These are phyloP conservation scores for Aplochiton taeniatus DNA, from an alignment of 2,797 vertebrate species.

Conservation along the genomic window DNA sequence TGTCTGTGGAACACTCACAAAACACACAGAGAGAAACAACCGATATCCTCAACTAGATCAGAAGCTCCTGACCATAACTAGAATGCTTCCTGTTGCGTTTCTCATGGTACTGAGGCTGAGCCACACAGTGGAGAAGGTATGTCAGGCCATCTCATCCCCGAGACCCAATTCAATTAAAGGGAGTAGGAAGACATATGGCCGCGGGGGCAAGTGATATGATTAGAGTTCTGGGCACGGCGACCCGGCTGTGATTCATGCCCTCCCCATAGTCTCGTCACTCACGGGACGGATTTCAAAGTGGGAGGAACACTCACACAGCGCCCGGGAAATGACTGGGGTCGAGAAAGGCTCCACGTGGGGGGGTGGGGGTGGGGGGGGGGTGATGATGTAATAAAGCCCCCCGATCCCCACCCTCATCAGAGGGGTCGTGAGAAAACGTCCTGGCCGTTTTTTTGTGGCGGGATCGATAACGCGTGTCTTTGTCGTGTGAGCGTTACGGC, in stretches of 20 bases:
- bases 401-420: no score
- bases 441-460: constrained; percentile 13
- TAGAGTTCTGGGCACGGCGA: constrained; percentile 61
- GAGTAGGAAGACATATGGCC: constrained; percentile 73
- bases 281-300: constrained; percentile 8
- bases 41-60: no score
- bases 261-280: constrained; percentile 49
- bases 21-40: no score
- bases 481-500: constrained; percentile 12
- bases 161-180: constrained; percentile 71
- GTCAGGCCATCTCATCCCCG: constrained; percentile 66
- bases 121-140: constrained; percentile 50
- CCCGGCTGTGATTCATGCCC: constrained; percentile 65
- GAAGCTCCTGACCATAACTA: constrained; percentile 1
- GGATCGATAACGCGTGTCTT: constrained; percentile 27
- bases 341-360: constrained; percentile 30
- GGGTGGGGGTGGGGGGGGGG: background rate
- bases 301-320: constrained; percentile 9
- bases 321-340: constrained; percentile 24
- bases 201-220: constrained; percentile 69
- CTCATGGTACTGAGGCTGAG: constrained; percentile 37
- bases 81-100: background rate
- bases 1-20: no score
- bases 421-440: constrained; percentile 13
- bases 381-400: no score